phyloP scores from a whole-genome alignment of 1,140 invertebrate species.

The Calliopsis andreniformis region DNA sequence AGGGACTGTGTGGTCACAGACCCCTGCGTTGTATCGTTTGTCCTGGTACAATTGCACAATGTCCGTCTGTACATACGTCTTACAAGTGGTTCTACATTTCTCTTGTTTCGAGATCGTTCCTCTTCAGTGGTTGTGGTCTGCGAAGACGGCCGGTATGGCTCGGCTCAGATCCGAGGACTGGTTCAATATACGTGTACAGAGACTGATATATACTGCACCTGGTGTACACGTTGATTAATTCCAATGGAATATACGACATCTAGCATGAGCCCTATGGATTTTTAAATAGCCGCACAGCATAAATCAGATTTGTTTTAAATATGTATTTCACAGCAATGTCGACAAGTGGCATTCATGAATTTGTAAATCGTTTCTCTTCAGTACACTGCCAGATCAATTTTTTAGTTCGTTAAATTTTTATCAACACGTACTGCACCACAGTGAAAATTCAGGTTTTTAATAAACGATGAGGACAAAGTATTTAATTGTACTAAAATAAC shows the following conservation, averaged over 20 bases:
- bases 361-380: too few relatives aligned
- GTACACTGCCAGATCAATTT: too few relatives aligned
- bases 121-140: slow-evolving; percentile 31
- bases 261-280: background rate
- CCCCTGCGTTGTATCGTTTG: background rate
- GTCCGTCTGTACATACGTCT: background rate
- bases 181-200: background rate
- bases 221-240: slow-evolving; percentile 39
- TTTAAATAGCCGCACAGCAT: background rate
- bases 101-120: slow-evolving; percentile 33
- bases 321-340: background rate
- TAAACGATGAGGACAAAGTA: too few relatives aligned
- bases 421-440: too few relatives aligned
- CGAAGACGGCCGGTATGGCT: slow-evolving; percentile 15
- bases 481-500: too few relatives aligned
- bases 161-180: background rate
- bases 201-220: slow-evolving; percentile 6
- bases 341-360: too few relatives aligned
- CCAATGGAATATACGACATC: background rate
- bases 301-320: background rate
- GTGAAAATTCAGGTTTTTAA: too few relatives aligned
- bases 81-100: slow-evolving; percentile 20
- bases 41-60: slow-evolving; percentile 17
- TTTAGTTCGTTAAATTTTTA: too few relatives aligned
- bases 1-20: background rate